phyloP scores from a whole-genome alignment of 2,888 invertebrate species.

The Dusona sp. region DNA sequence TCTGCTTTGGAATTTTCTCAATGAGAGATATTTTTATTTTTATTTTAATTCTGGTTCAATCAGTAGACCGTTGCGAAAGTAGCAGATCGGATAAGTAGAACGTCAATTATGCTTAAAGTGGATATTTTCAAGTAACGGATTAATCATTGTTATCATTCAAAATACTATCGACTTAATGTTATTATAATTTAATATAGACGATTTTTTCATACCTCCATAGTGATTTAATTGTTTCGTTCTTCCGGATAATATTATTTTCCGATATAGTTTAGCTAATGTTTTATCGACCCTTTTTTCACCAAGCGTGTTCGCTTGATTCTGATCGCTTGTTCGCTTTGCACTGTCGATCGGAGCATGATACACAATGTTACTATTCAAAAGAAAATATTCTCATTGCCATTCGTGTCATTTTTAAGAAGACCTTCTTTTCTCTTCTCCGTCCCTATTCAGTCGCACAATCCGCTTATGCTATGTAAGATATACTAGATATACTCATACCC shows the following conservation, averaged over 20 bases:
- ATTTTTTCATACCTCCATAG: background rate
- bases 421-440: constrained; percentile 40
- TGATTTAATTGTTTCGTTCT: background rate
- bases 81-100: too few relatives aligned
- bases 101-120: too few relatives aligned
- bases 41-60: background rate
- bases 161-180: background rate
- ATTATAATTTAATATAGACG: background rate
- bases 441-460: constrained; percentile 50
- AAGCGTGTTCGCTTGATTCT: too few relatives aligned
- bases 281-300: constrained; percentile 42
- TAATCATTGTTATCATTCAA: background rate
- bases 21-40: background rate
- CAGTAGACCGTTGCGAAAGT: background rate
- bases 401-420: constrained; percentile 43
- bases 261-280: constrained; percentile 52
- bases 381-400: constrained; percentile 60
- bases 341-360: constrained; percentile 45
- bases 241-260: constrained; percentile 1
- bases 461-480: constrained; percentile 38
- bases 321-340: constrained; percentile 11
- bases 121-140: too few relatives aligned
- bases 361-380: constrained; percentile 55
- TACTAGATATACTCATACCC: constrained; percentile 19
- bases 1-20: background rate